phyloP scores from a whole-genome alignment of 2,113 vertebrate species.

The Asarcornis scutulata region DNA sequence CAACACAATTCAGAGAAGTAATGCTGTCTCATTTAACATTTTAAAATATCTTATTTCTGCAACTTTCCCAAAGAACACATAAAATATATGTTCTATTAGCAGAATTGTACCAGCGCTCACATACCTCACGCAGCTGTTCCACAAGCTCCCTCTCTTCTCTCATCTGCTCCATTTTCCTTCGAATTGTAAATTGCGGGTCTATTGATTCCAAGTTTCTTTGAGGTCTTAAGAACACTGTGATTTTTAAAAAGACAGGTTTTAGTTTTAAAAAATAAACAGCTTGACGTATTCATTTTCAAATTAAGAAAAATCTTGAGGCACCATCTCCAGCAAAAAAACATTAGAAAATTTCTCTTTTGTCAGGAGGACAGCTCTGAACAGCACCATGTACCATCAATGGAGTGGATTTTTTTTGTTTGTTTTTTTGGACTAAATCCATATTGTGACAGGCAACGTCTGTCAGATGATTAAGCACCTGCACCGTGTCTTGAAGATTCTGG shows the following conservation, averaged over 20 bases:
- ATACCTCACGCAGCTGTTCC: slow-evolving; percentile 88
- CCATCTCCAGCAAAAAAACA: neutral
- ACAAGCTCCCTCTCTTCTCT: slow-evolving; percentile 84
- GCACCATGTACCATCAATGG: neutral
- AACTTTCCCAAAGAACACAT: neutral
- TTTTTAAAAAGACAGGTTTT: neutral
- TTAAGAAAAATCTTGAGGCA: neutral
- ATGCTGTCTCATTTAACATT: neutral
- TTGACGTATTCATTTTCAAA: neutral
- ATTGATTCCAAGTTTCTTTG: slow-evolving; percentile 90
- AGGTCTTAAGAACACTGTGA: slow-evolving; percentile 88
- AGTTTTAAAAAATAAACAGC: neutral
- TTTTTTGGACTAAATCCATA: neutral
- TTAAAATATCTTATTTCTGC: neutral
- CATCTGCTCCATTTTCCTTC: slow-evolving; percentile 95
- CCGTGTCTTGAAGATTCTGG: neutral
- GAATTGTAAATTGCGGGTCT: slow-evolving; percentile 94
- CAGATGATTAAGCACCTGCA: neutral
- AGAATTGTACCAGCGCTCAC: neutral
- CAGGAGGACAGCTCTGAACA: neutral
- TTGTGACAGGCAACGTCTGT: neutral
- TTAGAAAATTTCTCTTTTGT: neutral
- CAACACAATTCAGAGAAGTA: neutral
- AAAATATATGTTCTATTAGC: neutral
- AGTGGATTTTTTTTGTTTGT: neutral